These are phyloP conservation scores for Psix sp. DNA, from an alignment of 1,140 invertebrate species.

Conservation along the genomic window DNA sequence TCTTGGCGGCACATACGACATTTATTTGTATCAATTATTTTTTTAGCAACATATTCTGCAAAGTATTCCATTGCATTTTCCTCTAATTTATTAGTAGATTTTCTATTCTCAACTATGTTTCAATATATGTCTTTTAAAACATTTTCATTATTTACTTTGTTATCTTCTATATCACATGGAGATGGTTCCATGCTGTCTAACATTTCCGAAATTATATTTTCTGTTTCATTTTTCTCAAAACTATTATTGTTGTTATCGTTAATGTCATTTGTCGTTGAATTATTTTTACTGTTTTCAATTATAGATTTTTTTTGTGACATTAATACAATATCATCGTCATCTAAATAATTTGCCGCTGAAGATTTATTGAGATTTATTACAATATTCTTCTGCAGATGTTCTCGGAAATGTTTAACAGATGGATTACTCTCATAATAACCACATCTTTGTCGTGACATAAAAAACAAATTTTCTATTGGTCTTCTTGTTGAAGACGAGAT, in stretches of 20 bases:
- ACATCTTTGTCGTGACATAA: slow-evolving; percentile 33
- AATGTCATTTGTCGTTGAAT: neutral
- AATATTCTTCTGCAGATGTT: slow-evolving; percentile 2
- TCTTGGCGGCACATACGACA: neutral
- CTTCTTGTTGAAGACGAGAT: slow-evolving; percentile 50
- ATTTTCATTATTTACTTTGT: no score
- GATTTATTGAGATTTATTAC: neutral
- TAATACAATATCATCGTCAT: neutral
- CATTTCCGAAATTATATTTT: no score
- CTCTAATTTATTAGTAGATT: neutral
- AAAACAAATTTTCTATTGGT: slow-evolving; percentile 59
- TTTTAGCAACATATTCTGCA: neutral
- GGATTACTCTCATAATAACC: slow-evolving; percentile 24
- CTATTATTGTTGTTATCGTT: neutral
- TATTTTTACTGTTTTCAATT: neutral
- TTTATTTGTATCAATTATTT: neutral
- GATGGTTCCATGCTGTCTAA: neutral
- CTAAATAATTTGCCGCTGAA: neutral
- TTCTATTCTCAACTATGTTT: no score
- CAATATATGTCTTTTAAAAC: no score
- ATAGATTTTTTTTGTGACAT: neutral
- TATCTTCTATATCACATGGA: no score
- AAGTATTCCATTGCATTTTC: neutral
- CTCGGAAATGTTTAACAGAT: neutral
- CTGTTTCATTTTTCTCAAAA: no score